These are phyloP conservation scores for Megalops atlanticus DNA, from an alignment of 2,113 vertebrate species.

Conservation along the genomic window DNA sequence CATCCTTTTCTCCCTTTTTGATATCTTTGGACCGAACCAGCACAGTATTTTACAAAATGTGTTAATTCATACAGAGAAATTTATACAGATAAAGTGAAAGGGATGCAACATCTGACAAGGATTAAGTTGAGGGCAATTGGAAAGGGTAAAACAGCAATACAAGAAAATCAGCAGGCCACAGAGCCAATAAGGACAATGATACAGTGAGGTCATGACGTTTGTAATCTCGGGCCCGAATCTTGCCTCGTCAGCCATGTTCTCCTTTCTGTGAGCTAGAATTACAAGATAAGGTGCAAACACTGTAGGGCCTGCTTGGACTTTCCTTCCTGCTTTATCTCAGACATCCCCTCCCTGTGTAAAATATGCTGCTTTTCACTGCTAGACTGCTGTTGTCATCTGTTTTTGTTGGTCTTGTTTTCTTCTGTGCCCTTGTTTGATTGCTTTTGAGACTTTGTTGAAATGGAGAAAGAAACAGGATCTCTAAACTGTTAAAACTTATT, in stretches of 20 bases:
- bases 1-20: not conserved
- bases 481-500: too few relatives aligned
- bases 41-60: too few relatives aligned
- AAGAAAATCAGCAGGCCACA: not conserved
- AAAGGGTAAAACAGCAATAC: not conserved
- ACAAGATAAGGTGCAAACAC: conserved; percentile 3
- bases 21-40: too few relatives aligned
- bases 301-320: not conserved
- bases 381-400: not conserved
- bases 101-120: not conserved
- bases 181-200: not conserved
- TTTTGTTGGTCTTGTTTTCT: not conserved
- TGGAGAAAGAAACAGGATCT: not conserved
- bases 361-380: not conserved
- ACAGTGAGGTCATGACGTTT: not conserved
- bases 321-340: not conserved
- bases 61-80: not conserved
- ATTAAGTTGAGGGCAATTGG: not conserved
- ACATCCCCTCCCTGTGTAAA: not conserved
- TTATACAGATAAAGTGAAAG: not conserved
- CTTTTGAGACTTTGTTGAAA: not conserved
- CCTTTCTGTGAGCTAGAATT: not conserved
- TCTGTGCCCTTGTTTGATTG: not conserved
- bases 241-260: not conserved
- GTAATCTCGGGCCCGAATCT: conserved; percentile 1